Base-by-base conservation (phyloP, 2,888 invertebrate species). In the Dermolepida albohirtum region DNA sequence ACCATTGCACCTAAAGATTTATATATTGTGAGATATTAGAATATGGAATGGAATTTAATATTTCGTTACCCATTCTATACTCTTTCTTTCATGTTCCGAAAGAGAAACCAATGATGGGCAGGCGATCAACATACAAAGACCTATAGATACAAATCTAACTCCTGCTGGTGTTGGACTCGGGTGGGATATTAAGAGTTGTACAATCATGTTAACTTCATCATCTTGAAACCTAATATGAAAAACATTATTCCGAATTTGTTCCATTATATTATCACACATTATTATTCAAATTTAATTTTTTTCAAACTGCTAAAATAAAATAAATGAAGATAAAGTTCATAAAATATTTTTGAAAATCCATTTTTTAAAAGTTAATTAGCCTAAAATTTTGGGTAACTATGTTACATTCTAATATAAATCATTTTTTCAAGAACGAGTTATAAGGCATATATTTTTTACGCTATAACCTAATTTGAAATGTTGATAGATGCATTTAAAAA, bases 51-150 rank as follows among this genome's bases (percentile, higher is more conserved):
- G 5, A 14, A 43, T 43, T 57, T 17, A 16, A 14, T 8, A 14
- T 44, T 47, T 44, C n/a, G 7, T 73, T 70, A 82, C 91, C 97
- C 97, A 97, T 80, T 96, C 94, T 66, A 96, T 91, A 12, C 94
- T 92, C 77, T 90, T 90, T 71, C 92, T 90, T 83, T 98, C 98
- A 77, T 95, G 90, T 70, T 92, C 92, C 44, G 88, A 84, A 54
- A 89, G 88, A 72, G 89, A 88, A 82, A 82, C 72, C 16, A 98
- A 84, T 1, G 95, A 94, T 0, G 97, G 96, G 80, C 96, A 97
- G 0, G 97, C 96, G 50, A 98, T 92, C 0, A 98, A 87, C 93
- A 97, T 96, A 79, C 97, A 97, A 1, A 98, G 87, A 16, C 95
- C 95, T 41, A 97, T 87, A 0, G 96, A 95, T 0, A 97, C 95